Percentiles rank a stretch among this genome's conserved stretches.
Evolutionary conservation across 2,888 invertebrate species (phyloP).

Genomic region (Drosophila mercatorum): DNA sequence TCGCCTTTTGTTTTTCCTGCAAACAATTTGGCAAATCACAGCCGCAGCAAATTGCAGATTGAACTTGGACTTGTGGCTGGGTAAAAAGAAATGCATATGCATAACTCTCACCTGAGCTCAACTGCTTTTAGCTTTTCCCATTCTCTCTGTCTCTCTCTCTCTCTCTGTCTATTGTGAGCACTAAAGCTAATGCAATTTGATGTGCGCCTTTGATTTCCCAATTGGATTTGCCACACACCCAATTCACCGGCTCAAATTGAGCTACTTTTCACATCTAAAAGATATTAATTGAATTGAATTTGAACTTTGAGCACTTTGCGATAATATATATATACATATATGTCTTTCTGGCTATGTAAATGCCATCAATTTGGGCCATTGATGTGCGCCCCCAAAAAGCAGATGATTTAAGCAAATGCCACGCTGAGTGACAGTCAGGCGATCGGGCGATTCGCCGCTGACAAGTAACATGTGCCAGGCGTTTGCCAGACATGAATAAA

Average conservation of each 20-base stretch:
- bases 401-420: constrained; percentile 68
- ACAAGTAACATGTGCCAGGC: constrained; percentile 50
- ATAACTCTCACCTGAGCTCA: constrained; percentile 46
- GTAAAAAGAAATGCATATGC: constrained; percentile 65
- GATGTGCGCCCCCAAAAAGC: constrained; percentile 20
- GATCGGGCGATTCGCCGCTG: constrained; percentile 34
- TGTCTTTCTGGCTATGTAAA: constrained; percentile 5
- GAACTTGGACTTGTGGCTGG: constrained; percentile 40
- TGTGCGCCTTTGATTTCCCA: constrained; percentile 70
- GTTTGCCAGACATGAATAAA: constrained; percentile 62
- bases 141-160: neutral
- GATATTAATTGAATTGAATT: constrained; percentile 37
- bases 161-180: neutral
- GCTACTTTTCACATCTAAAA: constrained; percentile 23
- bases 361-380: constrained; percentile 33
- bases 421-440: constrained; percentile 60
- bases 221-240: constrained; percentile 58
- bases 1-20: constrained; percentile 62
- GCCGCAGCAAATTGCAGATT: constrained; percentile 64
- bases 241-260: constrained; percentile 47
- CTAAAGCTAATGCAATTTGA: constrained; percentile 61
- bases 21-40: constrained; percentile 71
- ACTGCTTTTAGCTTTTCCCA: too few relatives aligned
- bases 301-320: constrained; percentile 6
- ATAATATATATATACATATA: constrained; percentile 12